Conservation (phyloP, 2,113 vertebrate genomes). For the Aspiorhynchus laticeps region DNA sequence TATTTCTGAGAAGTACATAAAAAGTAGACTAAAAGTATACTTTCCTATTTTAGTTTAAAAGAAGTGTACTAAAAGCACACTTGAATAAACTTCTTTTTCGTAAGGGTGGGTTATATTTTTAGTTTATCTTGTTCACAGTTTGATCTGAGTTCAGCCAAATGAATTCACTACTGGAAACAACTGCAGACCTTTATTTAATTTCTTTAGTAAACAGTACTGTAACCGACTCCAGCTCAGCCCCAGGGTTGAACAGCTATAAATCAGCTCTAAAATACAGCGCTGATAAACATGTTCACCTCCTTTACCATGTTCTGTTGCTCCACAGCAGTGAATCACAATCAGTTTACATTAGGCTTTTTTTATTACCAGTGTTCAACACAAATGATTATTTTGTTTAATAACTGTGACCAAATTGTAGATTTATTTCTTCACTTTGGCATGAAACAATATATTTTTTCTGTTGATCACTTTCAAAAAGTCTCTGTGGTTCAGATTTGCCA, state of each 20-base stretch:
- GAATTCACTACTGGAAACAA: neutral
- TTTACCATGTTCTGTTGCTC: neutral
- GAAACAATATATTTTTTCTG: neutral
- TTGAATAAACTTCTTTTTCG: too few species aligned
- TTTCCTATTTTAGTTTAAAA: too few species aligned
- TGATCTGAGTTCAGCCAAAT: too few species aligned
- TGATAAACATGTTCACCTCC: neutral
- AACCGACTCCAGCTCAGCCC: conserved; percentile 1
- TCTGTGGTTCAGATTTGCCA: neutral
- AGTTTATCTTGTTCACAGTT: too few species aligned
- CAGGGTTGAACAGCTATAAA: neutral
- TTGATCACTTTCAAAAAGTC: neutral
- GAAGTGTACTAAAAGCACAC: too few species aligned
- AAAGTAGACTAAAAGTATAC: too few species aligned
- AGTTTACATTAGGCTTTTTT: too few species aligned
- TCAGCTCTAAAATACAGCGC: neutral
- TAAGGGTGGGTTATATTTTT: too few species aligned
- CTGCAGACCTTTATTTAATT: neutral
- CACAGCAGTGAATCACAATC: neutral
- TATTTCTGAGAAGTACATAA: too few species aligned
- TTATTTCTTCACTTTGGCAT: neutral
- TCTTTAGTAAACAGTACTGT: neutral
- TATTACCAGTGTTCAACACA: too few species aligned
- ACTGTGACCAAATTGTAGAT: too few species aligned
- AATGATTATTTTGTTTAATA: neutral